Evolutionary conservation across 2,113 vertebrate species (phyloP), one percentile per base, ranked within the genome.

Genomic region (Dermatemys mawii): DNA sequence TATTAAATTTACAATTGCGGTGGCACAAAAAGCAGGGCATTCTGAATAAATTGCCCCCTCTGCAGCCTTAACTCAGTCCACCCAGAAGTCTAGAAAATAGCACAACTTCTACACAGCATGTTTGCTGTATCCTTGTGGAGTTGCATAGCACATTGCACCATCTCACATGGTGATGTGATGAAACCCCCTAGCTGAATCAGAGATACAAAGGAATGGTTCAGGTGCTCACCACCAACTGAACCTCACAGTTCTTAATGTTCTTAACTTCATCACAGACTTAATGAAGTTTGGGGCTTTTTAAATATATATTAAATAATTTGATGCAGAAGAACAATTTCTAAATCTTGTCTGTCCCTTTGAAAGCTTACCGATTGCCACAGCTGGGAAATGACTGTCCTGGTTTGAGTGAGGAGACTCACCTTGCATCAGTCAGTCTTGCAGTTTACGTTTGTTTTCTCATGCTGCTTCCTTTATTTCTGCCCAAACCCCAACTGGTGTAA

Each of bases 391-490:
- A 90, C 83, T 91, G 84, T 91, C 89, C 24, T 26, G 54, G 54
- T 44, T 0, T 50, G 78, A 94, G 63, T 0, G 21, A 92, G 91
- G 81, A 26, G 48, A 14, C 89, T 84, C n/a, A 83, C 63, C 53
- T 88, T 78, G 78, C 86, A 91, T 80, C 82, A 73, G 29, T 32
- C 80, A 87, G 13, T 17, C 93, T 93, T 96, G 82, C 94, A 93
- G 78, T 85, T 63, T 78, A 78, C 3, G 13, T 27, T 76, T 12
- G 24, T 70, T 73, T 96, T 90, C 83, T 95, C 78, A 78, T 0
- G 13, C 84, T 86, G 82, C 90, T 97, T 97, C 94, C 97, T 96
- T 94, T 96, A 92, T 96, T 96, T 93, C 93, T 1, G 0, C 24
- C 21, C 44, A 44, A 76, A 27, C 24, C 12, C 73, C 22, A 46